Evolutionary conservation across 2,797 vertebrate species (phyloP), one percentile per base, ranked within the genome.

Genomic region (Paedocypris micromegethes): DNA sequence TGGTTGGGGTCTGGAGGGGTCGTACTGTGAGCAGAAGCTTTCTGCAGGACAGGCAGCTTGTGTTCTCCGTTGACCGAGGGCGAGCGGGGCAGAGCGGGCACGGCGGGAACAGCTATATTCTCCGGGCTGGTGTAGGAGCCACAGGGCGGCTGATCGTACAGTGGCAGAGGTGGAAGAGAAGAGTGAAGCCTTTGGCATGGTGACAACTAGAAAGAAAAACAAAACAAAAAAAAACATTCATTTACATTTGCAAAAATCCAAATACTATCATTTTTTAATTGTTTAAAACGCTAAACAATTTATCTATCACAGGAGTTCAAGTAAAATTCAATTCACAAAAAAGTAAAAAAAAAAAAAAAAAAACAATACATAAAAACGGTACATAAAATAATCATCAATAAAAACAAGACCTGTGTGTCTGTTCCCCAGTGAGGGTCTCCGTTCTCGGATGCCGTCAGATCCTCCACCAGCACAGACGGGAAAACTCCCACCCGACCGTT

Each of bases 391-490:
- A 23, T 23, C 23, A 23, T 23, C 23, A 23, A 23, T 23, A 23
- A 23, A 23, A 23, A 23, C 23, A 23, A 23, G 81, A 92, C 92
- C 91, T 92, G 90, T 56, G 75, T 64, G 50, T 93, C 89, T 52
- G 79, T 84, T 50, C 76, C 80, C 70, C 92, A 88, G 9, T 78
- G 87, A 8, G 83, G 57, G 71, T 96, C 94, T 43, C 94, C 94
- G 0, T 96, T 96, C 78, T 97, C 93, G 0, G 91, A 84, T 43
- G 87, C 80, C 0, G 84, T 88, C 37, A 98, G 87, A 70, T 98
- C 96, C 73, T 99, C 96, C 0, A 98, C 96, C 69, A 99, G 74
- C 53, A 99, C 94, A 0, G 95, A 97, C 0, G 96, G 96, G 85
- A 99, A 99, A 75, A 98, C 95, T 0, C 96, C 96, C 3, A 96